Percentiles rank a stretch among this genome's conserved stretches.
Evolutionary conservation across 2,888 invertebrate genomes (phyloP).

Genomic region (Exephanes ischioxanthus): DNA sequence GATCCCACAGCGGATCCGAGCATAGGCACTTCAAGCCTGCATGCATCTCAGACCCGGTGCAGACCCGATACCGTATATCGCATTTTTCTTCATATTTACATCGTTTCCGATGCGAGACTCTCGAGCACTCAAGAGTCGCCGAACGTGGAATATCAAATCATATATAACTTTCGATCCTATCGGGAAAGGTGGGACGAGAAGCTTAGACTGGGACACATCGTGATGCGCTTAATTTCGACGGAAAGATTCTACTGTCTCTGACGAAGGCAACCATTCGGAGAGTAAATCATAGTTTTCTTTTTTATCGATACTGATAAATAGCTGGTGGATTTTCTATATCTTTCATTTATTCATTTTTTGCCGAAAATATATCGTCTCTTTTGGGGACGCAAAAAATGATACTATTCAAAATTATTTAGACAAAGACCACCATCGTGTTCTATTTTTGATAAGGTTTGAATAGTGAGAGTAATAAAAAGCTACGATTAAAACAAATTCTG

Average conservation of each 20-base stretch:
- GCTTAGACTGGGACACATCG: neutral
- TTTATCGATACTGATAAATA: too few species aligned
- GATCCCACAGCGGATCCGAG: conserved; percentile 47
- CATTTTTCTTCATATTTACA: conserved; percentile 57
- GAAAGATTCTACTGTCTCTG: neutral
- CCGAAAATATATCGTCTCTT: too few species aligned
- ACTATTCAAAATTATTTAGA: too few species aligned
- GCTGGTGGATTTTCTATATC: too few species aligned
- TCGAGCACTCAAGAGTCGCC: conserved; percentile 54
- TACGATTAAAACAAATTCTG: too few species aligned
- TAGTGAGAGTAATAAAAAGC: too few species aligned
- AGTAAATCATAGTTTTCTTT: too few species aligned
- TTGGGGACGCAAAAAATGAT: too few species aligned
- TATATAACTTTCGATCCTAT: neutral
- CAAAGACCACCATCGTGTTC: too few species aligned
- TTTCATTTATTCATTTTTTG: too few species aligned
- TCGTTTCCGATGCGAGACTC: conserved; percentile 35
- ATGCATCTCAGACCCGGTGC: conserved; percentile 15
- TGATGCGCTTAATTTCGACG: neutral
- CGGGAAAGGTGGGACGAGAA: neutral
- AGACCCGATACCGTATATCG: conserved; percentile 32
- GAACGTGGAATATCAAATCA: conserved; percentile 42
- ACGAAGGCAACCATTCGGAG: neutral
- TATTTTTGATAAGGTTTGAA: too few species aligned
- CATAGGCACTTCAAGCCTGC: conserved; percentile 30